Evolutionary conservation across 2,888 invertebrate genomes (phyloP), one percentile per base, ranked within the genome.

Genomic region (Xestobium rufovillosum): DNA sequence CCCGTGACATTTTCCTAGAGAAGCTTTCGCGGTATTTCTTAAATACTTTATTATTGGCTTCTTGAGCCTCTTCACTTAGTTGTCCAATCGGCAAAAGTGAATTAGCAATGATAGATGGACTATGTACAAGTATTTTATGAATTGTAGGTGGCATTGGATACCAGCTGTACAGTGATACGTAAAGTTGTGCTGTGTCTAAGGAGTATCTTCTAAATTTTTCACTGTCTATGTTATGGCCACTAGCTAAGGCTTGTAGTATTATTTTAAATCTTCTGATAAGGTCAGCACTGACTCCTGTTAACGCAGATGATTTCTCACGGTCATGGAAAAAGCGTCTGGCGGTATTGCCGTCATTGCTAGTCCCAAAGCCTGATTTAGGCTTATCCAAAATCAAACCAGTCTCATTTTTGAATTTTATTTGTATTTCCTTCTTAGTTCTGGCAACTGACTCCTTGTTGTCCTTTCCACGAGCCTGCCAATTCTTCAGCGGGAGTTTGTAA

Each of bases 171-270:
- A 19, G 23, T 8, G 6, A 6, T 19, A n/a, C n/a, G 23, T 19
- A 51, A 4, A 46, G 16, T 38, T 39, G 34, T 2, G 48, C 46
- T 13, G 49, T 48, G 9, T 46, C 43, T 17, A 33, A 8, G 9
- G 36, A 17, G 37, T 45, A 50, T 12, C 31, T 11, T 26, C 13
- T 11, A 31, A 44, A 52, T 35, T 43, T 38, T 14, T 26, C 14
- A 2, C 19, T 4, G 28, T 50, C 29, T 12, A 49, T 37, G 29
- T 34, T 37, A 40, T 41, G 31, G 1, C 45, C 45, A 40, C 45
- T 44, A 25, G 50, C 47, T 19, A 51, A 31, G 3, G 31, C 35
- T 28, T 48, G 38, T 13, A 50, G 30, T 19, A 47, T 49, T 8
- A 46, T 31, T 17, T 42, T 15, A n/a, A 40, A 42, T 31, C 39